Percentiles rank a stretch among this genome's conserved stretches.
These are phyloP conservation scores for Muntiacus muntjak DNA, from an alignment of 2,113 vertebrate genomes.

Conservation along the genomic window DNA sequence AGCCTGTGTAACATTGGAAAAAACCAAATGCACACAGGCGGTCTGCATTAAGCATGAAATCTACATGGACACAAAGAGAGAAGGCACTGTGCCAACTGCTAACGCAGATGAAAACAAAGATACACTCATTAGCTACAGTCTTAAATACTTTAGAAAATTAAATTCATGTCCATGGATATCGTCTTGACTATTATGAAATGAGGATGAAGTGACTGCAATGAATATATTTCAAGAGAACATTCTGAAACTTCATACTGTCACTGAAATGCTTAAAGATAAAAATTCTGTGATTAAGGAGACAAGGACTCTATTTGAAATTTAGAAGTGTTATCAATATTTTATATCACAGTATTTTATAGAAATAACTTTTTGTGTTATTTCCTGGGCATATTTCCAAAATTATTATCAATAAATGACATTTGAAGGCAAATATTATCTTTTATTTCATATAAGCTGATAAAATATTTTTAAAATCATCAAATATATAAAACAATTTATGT, in stretches of 20 bases:
- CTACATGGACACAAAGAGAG: neutral
- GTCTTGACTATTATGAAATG: neutral
- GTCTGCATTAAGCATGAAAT: neutral
- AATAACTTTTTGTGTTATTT: neutral
- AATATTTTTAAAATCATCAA: neutral
- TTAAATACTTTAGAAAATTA: neutral
- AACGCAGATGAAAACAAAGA: neutral
- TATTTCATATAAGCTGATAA: neutral
- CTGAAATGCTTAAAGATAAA: neutral
- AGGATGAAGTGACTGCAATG: neutral
- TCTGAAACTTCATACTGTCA: neutral
- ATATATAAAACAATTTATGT: neutral
- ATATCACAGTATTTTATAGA: neutral
- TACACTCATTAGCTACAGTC: neutral
- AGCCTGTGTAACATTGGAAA: neutral
- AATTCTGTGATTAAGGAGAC: neutral
- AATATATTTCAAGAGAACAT: neutral
- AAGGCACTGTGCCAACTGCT: fast-evolving
- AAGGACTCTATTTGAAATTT: neutral
- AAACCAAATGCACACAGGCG: neutral
- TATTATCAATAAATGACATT: neutral
- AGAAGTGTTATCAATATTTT: neutral
- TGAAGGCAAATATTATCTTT: neutral
- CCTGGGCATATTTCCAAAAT: neutral
- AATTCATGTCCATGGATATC: neutral